Conservation (phyloP, 1,140 invertebrate species). For the Bombus sibiricus region DNA sequence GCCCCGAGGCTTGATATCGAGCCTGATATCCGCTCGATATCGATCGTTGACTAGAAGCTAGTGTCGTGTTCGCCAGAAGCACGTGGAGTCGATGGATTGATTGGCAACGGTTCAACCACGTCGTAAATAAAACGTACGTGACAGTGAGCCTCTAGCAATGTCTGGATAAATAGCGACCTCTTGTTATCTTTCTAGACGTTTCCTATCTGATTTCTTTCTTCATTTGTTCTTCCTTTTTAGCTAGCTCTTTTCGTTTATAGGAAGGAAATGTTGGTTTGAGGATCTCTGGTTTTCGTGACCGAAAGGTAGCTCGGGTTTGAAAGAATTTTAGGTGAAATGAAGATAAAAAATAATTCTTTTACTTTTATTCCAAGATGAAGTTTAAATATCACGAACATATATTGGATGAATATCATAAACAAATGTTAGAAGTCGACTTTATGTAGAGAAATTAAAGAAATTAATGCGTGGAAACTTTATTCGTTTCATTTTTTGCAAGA, state of each 20-base stretch:
- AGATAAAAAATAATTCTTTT: no score
- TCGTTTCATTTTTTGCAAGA: no score
- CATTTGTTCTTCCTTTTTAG: neutral
- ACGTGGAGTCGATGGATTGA: conserved; percentile 30
- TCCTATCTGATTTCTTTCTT: neutral
- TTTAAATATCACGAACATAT: no score
- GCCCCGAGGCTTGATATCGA: conserved; percentile 4
- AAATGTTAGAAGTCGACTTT: no score
- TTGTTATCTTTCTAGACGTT: conserved; percentile 5
- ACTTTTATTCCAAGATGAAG: no score
- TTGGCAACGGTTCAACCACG: conserved; percentile 33
- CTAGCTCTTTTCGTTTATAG: neutral
- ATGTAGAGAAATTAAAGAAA: no score
- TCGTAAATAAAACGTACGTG: conserved; percentile 34
- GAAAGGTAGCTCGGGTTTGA: neutral
- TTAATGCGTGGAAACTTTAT: no score
- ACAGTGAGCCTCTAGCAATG: neutral
- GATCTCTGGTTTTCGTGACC: neutral
- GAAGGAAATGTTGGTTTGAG: neutral
- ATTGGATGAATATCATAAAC: no score
- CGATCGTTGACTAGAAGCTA: neutral
- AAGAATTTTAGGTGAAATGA: no score
- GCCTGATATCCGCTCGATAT: neutral
- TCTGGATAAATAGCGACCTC: conserved; percentile 25
- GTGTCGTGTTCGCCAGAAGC: neutral